A percentile compares a stretch with the other conserved stretches of the same genome.
Evolutionary conservation across 2,888 invertebrate species (phyloP).

Genomic region (Homarus gammarus): DNA sequence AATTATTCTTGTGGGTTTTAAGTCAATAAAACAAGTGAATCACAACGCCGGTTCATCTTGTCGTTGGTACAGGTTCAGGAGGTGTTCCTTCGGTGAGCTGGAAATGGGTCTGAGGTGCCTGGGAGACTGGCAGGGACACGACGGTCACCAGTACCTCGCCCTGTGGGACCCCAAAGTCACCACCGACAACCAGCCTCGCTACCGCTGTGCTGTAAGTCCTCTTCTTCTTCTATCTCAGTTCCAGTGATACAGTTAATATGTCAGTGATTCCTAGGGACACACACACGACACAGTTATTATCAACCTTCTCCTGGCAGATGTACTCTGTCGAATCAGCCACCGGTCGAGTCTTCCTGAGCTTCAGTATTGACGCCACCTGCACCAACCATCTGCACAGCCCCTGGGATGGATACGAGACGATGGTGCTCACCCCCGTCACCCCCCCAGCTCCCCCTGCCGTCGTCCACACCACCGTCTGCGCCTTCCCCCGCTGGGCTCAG

Average conservation of each 20-base stretch:
- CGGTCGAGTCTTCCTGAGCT: constrained; percentile 82
- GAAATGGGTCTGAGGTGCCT: constrained; percentile 84
- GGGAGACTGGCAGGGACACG: constrained; percentile 84
- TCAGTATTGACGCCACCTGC: constrained; percentile 85
- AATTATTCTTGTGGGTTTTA: no score
- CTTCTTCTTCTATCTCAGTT: not conserved
- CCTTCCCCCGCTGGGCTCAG: constrained; percentile 84
- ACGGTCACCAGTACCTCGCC: constrained; percentile 83
- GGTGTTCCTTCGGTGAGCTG: constrained; percentile 77
- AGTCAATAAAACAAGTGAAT: no score
- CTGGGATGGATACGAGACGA: constrained; percentile 83
- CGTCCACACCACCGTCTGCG: constrained; percentile 78
- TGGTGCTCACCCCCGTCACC: constrained; percentile 80
- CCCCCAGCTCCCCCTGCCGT: constrained; percentile 79
- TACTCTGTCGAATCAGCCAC: constrained; percentile 81
- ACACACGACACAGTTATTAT: not conserved
- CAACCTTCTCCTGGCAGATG: constrained; percentile 79
- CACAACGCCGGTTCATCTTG: no score
- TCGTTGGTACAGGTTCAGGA: constrained; percentile 67
- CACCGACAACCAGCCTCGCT: constrained; percentile 80
- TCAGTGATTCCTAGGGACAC: not conserved
- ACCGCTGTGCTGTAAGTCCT: constrained; percentile 83
- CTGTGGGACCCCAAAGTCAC: constrained; percentile 81
- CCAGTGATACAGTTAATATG: not conserved
- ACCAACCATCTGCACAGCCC: constrained; percentile 82